Evolutionary conservation across 2,888 invertebrate species (phyloP).

Genomic region (Baronia brevicornis): DNA sequence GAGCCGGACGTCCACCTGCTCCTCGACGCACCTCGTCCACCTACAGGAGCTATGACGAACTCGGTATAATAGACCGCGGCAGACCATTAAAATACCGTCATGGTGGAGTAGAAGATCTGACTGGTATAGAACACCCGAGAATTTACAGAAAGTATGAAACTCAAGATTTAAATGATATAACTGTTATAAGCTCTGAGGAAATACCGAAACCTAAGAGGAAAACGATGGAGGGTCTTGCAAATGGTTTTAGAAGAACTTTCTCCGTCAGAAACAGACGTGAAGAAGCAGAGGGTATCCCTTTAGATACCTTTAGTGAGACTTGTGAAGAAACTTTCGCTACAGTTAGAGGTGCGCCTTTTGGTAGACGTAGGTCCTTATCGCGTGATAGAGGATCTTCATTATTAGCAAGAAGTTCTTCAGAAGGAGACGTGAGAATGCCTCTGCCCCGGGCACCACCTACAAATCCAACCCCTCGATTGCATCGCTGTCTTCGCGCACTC

Average conservation of each 20-base stretch:
- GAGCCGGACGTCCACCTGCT: slow-evolving; percentile 59
- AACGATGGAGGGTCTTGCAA: slow-evolving; percentile 62
- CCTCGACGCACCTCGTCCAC: slow-evolving; percentile 60
- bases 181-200: slow-evolving; percentile 66
- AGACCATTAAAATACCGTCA: slow-evolving; percentile 57
- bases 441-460: slow-evolving; percentile 52
- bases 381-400: slow-evolving; percentile 68
- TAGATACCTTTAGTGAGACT: slow-evolving; percentile 56
- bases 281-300: slow-evolving; percentile 53
- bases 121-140: slow-evolving; percentile 48
- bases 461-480: slow-evolving; percentile 68
- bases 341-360: slow-evolving; percentile 61
- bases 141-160: slow-evolving; percentile 41
- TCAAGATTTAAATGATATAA: slow-evolving; percentile 59
- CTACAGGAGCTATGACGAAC: slow-evolving; percentile 68
- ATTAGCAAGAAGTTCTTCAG: slow-evolving; percentile 81
- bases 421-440: slow-evolving; percentile 78
- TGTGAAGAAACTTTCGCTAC: slow-evolving; percentile 61
- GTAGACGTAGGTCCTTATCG: slow-evolving; percentile 62
- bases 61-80: slow-evolving; percentile 53
- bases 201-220: slow-evolving; percentile 52
- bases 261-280: slow-evolving; percentile 57
- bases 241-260: slow-evolving; percentile 62
- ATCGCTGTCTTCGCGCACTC: slow-evolving; percentile 83
- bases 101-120: slow-evolving; percentile 59